Evolutionary conservation across 1,140 invertebrate species (phyloP).

Genomic region (Dolichoris vasculosae): DNA sequence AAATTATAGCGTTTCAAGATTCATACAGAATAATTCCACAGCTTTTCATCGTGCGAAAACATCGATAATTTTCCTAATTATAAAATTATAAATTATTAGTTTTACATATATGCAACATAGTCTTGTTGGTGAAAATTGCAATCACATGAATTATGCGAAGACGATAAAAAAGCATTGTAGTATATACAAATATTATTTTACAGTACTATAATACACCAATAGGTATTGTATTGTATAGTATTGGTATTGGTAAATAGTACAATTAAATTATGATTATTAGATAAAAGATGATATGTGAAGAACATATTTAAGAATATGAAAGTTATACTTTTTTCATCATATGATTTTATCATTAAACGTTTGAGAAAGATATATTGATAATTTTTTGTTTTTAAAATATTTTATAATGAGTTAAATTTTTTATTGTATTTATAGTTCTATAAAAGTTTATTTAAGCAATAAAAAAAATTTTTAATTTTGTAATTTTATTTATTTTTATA

Average conservation of each 20-base stretch:
- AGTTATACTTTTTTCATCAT: neutral
- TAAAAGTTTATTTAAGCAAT: too few species aligned
- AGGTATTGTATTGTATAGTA: too few species aligned
- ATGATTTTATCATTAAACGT: neutral
- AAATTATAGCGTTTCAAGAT: conserved; percentile 18
- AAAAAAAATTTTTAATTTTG: too few species aligned
- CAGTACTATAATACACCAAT: neutral
- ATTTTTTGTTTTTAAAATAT: too few species aligned
- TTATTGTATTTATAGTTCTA: too few species aligned
- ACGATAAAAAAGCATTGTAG: neutral
- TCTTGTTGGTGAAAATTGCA: neutral
- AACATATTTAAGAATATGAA: neutral
- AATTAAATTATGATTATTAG: neutral
- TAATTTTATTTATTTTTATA: too few species aligned
- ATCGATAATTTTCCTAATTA: conserved; percentile 25
- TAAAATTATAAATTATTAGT: conserved; percentile 43
- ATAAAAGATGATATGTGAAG: neutral
- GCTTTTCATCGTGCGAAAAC: conserved; percentile 2
- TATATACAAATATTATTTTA: neutral
- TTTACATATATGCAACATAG: neutral
- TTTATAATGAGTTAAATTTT: too few species aligned
- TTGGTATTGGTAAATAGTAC: too few species aligned
- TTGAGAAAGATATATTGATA: too few species aligned
- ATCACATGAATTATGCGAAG: neutral
- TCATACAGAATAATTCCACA: neutral